Evolutionary conservation across 1,140 invertebrate genomes (phyloP), one percentile per base, ranked within the genome.

Genomic region (Homarus americanus): DNA sequence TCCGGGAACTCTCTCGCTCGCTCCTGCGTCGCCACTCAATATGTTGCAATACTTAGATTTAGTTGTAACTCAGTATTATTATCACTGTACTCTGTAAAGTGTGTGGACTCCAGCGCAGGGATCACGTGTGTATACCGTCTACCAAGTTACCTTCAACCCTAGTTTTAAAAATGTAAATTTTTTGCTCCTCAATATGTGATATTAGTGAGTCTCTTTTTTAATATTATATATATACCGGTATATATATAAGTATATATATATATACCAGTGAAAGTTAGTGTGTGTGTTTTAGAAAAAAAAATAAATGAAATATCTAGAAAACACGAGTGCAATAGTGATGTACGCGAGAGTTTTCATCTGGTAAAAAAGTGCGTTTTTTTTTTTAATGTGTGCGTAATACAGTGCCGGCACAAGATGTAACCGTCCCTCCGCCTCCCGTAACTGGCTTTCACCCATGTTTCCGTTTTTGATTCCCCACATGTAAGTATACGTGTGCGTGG

Each of bases 391-490:
- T 69, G 3, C 9, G 53, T 58, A 24, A 58, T 24, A n/a, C n/a
- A 58, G 53, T 58, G 53, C 20, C 10, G 20, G 9, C 53, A 58
- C 53, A 38, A 82, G 79, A 82, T 82, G 79, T 53, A 41, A n/a
- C 75, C 75, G 44, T 80, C 85, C 38, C 38, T 38, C 75, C 24
- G 40, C 36, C 83, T n/a, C 41, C 20, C 28, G 32, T 82, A 75
- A 75, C n/a, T 85, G 85, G 53, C 76, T 87, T 41, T 87, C 85
- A 58, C 78, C 58, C 58, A 87, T 87, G 85, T 87, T 87, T 66
- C 85, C 85, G 34, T 87, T 87, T 58, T 80, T 87, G 49, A 87
- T 87, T 66, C 85, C 85, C 75, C 85, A 87, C 85, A 87, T 87
- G 85, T 87, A 87, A 87, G 85, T 87, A 87, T 2, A 40, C 28